Evolutionary conservation across 2,113 vertebrate genomes (phyloP).

Genomic region (Chlamydotis undulata): DNA sequence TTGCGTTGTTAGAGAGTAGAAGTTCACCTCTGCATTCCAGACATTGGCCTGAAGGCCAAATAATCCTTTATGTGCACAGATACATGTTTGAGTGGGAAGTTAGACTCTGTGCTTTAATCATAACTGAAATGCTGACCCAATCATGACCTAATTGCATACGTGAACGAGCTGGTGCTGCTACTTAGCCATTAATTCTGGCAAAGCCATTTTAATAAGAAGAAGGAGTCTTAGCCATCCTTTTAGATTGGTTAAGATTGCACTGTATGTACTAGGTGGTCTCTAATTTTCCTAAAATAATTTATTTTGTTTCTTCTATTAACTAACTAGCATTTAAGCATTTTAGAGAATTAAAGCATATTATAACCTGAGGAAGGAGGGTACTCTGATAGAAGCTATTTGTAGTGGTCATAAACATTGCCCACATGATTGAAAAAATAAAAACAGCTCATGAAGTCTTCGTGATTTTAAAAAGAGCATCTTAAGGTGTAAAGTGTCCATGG

Average conservation of each 20-base stretch:
- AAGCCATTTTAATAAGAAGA: constrained; percentile 53
- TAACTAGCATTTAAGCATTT: background rate
- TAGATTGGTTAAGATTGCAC: constrained; percentile 20
- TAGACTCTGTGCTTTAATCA: constrained; percentile 33
- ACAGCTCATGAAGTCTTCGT: background rate
- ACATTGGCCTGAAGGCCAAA: background rate
- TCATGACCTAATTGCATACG: background rate
- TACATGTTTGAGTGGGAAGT: background rate
- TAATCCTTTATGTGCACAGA: background rate
- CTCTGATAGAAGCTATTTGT: background rate
- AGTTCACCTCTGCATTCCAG: background rate
- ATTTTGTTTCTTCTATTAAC: background rate
- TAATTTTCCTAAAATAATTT: constrained; percentile 55
- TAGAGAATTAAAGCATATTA: background rate
- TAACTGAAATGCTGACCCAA: background rate
- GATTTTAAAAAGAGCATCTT: background rate
- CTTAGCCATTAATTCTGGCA: constrained; percentile 3
- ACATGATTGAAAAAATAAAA: background rate
- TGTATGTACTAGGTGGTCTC: constrained; percentile 27
- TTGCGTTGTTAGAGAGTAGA: background rate
- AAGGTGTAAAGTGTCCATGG: background rate
- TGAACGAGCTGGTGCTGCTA: background rate
- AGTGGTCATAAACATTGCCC: background rate
- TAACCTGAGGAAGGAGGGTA: background rate
- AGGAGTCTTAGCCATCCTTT: background rate